These are phyloP conservation scores for Amblyjoppa fuscipennis DNA, from an alignment of 2,888 invertebrate species.

Conservation along the genomic window DNA sequence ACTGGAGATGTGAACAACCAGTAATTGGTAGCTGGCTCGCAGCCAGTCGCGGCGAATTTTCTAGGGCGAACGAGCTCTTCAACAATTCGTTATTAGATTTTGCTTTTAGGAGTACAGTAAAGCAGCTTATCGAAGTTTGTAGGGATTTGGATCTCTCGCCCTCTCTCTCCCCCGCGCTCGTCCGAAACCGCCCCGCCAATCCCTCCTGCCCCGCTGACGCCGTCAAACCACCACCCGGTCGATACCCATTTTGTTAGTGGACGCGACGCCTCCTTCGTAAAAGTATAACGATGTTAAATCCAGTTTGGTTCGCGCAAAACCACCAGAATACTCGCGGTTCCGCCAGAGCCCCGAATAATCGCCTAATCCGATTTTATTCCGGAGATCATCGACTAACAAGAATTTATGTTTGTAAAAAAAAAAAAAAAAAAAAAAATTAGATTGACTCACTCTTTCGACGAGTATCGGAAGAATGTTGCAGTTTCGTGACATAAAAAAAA, in stretches of 20 bases:
- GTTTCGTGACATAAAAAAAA: neutral
- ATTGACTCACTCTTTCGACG: neutral
- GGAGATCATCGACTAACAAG: neutral
- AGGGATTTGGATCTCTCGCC: constrained; percentile 65
- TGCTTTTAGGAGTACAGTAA: constrained; percentile 61
- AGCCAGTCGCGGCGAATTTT: constrained; percentile 68
- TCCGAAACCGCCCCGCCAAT: neutral
- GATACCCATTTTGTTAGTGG: constrained; percentile 56
- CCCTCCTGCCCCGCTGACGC: neutral
- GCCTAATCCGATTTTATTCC: constrained; percentile 7
- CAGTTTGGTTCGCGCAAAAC: constrained; percentile 56
- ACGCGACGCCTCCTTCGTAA: constrained; percentile 29
- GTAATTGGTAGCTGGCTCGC: constrained; percentile 69
- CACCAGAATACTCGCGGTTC: constrained; percentile 18
- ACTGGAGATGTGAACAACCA: constrained; percentile 58
- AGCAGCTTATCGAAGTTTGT: constrained; percentile 71
- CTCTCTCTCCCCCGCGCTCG: neutral
- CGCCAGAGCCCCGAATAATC: neutral
- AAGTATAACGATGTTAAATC: constrained; percentile 61
- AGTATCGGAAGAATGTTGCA: neutral
- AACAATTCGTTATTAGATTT: constrained; percentile 72
- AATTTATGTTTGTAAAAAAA: neutral
- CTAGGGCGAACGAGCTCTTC: constrained; percentile 62
- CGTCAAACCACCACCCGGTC: constrained; percentile 54
- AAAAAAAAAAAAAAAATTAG: neutral